Evolutionary conservation across 1,140 invertebrate genomes (phyloP).

Genomic region (Marisa cornuarietis): DNA sequence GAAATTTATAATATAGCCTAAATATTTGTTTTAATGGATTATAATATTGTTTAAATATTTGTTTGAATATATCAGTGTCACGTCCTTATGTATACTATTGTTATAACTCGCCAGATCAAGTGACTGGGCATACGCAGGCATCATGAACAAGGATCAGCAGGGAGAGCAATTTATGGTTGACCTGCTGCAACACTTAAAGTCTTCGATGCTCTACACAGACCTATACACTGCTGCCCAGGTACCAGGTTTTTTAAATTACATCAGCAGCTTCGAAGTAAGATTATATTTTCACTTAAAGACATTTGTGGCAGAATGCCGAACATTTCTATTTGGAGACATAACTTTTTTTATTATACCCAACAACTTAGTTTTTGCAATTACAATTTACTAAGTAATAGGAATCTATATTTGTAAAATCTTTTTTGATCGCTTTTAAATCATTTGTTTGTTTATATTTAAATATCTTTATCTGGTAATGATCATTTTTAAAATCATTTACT

Average conservation of each 20-base stretch:
- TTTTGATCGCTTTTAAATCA: no score
- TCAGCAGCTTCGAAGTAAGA: not conserved
- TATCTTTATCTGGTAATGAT: no score
- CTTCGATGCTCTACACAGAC: constrained; percentile 57
- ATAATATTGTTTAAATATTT: not conserved
- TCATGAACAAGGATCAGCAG: constrained; percentile 19
- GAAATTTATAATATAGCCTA: no score
- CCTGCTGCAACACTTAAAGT: constrained; percentile 43
- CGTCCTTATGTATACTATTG: not conserved
- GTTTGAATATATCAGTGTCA: not conserved
- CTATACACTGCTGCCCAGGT: constrained; percentile 59
- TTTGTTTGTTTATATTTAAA: no score
- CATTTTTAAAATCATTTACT: no score
- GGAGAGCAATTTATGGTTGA: constrained; percentile 29
- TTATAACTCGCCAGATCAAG: not conserved
- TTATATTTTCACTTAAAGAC: not conserved
- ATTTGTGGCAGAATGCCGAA: not conserved
- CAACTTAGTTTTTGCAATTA: not conserved
- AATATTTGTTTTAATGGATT: not conserved
- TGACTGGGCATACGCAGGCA: not conserved
- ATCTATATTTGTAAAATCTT: not conserved
- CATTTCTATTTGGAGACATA: not conserved
- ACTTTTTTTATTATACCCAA: not conserved
- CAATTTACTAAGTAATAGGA: not conserved
- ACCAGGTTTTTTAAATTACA: constrained; percentile 9